These are phyloP conservation scores for Chromobotia macracanthus DNA, from an alignment of 2,797 vertebrate species.

Conservation along the genomic window DNA sequence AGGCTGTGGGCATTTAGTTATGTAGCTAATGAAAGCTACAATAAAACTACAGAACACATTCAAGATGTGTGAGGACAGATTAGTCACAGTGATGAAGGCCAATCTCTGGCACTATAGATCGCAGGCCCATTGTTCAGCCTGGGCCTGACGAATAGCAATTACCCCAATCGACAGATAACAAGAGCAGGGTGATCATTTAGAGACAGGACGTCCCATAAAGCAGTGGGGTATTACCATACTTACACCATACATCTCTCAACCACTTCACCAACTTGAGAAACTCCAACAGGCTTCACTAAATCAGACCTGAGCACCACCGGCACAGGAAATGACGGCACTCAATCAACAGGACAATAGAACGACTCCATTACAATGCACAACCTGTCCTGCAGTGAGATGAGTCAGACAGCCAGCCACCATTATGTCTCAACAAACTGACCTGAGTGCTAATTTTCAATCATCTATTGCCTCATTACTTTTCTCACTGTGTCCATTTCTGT, in stretches of 20 bases:
- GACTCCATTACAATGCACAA: conserved; percentile 42
- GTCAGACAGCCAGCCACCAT: conserved; percentile 31
- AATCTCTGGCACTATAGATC: conserved; percentile 61
- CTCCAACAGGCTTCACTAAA: conserved; percentile 23
- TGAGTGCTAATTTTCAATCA: conserved; percentile 47
- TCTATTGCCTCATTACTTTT: conserved; percentile 35
- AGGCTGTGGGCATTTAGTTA: not conserved
- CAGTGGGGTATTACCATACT: conserved; percentile 68
- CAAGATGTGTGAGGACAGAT: conserved; percentile 36
- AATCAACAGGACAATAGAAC: conserved; percentile 37
- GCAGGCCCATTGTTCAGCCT: conserved; percentile 75
- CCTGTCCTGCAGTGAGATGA: conserved; percentile 16
- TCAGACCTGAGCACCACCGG: conserved; percentile 22
- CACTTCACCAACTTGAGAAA: conserved; percentile 16
- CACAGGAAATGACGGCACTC: conserved; percentile 6
- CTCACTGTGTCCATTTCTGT: not conserved
- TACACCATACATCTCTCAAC: conserved; percentile 5
- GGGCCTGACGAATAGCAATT: conserved; percentile 79
- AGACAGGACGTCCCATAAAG: conserved; percentile 72
- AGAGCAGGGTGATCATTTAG: conserved; percentile 77
- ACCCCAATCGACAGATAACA: conserved; percentile 80
- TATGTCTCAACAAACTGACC: conserved; percentile 44
- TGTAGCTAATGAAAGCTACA: conserved; percentile 19
- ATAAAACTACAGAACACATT: conserved; percentile 12
- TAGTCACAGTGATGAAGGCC: conserved; percentile 50